These are phyloP conservation scores for Acanthopagrus latus DNA, from an alignment of 2,797 vertebrate genomes.

Conservation along the genomic window DNA sequence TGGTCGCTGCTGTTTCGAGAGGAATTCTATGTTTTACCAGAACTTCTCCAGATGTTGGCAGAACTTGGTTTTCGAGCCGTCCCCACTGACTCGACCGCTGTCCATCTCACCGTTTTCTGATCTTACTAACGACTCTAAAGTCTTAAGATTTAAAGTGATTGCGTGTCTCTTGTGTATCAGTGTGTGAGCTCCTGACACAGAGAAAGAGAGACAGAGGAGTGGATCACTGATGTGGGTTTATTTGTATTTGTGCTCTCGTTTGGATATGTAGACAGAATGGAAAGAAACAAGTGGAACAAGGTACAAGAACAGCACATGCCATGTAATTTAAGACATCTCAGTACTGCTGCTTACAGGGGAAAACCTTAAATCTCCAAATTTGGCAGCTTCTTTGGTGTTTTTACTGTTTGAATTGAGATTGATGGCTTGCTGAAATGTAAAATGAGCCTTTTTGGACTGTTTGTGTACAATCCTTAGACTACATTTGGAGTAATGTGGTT, in stretches of 20 bases:
- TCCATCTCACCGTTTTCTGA: conserved; percentile 3
- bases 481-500: conserved; percentile 34
- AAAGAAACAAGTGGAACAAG: conserved; percentile 53
- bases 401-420: background rate
- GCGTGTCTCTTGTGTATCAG: conserved; percentile 19
- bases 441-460: background rate
- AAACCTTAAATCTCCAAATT: conserved; percentile 33
- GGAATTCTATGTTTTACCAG: background rate
- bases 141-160: too few relatives aligned
- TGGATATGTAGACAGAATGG: conserved; percentile 57
- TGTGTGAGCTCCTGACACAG: conserved; percentile 79
- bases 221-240: conserved; percentile 76
- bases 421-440: background rate
- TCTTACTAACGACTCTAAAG: background rate
- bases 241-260: conserved; percentile 67
- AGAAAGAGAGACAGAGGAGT: conserved; percentile 78
- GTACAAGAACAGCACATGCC: conserved; percentile 67
- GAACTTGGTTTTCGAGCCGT: background rate
- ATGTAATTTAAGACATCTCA: conserved; percentile 54
- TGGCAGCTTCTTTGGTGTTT: background rate
- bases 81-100: conserved; percentile 4
- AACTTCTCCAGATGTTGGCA: background rate
- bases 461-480: rapidly evolving
- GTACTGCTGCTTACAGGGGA: conserved; percentile 48
- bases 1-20: background rate